Evolutionary conservation across 2,113 vertebrate species (phyloP).

Genomic region (Tinamus guttatus): DNA sequence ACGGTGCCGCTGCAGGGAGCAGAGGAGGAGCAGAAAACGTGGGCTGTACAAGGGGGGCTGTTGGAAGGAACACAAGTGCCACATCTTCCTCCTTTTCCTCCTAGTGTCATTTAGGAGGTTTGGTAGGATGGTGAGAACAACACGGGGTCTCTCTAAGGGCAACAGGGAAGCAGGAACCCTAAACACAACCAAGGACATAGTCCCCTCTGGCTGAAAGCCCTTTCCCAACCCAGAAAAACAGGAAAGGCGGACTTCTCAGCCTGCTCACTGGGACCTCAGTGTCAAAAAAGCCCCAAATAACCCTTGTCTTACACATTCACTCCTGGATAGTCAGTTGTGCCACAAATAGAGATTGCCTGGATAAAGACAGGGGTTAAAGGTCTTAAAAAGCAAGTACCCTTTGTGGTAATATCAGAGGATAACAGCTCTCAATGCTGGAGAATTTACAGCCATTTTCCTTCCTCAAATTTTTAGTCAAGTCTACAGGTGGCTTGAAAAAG

Average conservation of each 20-base stretch:
- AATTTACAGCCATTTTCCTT: neutral
- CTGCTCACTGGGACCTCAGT: neutral
- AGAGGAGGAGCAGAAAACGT: neutral
- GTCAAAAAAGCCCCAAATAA: neutral
- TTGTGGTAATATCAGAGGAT: neutral
- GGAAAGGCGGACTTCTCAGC: neutral
- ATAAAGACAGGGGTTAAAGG: neutral
- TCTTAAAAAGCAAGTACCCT: neutral
- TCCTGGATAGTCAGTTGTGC: neutral
- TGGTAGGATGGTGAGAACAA: neutral
- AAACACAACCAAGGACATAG: neutral
- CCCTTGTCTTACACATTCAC: neutral
- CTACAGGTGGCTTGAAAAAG: slow-evolving; percentile 18
- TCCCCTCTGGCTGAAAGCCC: neutral
- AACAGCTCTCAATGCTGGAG: neutral
- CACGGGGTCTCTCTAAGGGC: neutral
- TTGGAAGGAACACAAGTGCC: neutral
- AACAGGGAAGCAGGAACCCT: neutral
- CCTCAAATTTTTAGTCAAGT: neutral
- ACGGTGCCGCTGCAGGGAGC: neutral
- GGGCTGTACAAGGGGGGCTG: neutral
- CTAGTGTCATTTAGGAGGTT: neutral
- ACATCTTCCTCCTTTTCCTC: neutral
- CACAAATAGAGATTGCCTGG: neutral
- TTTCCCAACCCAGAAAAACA: neutral